Evolutionary conservation across 2,113 vertebrate species (phyloP), one percentile per base, ranked within the genome.

Genomic region (Trachemys scripta): DNA sequence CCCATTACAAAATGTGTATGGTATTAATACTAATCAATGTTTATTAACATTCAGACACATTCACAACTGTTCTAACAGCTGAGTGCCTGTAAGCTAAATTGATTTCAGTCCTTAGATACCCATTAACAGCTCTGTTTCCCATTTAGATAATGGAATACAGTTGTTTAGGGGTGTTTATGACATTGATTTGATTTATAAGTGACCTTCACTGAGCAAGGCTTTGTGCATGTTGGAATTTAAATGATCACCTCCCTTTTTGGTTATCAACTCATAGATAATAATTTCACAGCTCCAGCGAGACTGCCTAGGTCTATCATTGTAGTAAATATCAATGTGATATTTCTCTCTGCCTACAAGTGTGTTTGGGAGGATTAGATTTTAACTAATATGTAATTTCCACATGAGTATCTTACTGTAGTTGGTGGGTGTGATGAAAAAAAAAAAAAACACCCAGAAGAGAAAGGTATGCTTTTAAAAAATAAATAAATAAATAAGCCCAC

Each of bases 1-100:
- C 45, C 57, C 97, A 96, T 97, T 98, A 96, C 95, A 97, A 97
- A 88, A 90, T 57, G 87, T 2, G 1, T 95, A 95, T 89, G 88
- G 86, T 96, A 97, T 98, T 98, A 98, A 98, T 98, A 96, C 94
- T 96, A 97, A 98, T 98, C 98, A 98, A 93, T 94, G 92, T 97
- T 95, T 96, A 98, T 97, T 98, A 97, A 95, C 96, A 98, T 96
- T 96, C 96, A 97, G 95, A 97, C 94, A 93, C 97, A 90, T 97
- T 98, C 97, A 98, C 97, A 98, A 98, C 95, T 97, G 96, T 96
- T 98, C 92, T 84, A 97, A 96, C 97, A 98, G 97, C 97, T 97
- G 96, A 98, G 42, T 97, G 95, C 92, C 98, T 98, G 79, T 93
- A 95, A 97, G 95, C 97, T 97, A 98, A 98, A 98, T 96, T 96